phyloP scores from a whole-genome alignment of 2,888 invertebrate genomes.

The Amphipyra berbera region DNA sequence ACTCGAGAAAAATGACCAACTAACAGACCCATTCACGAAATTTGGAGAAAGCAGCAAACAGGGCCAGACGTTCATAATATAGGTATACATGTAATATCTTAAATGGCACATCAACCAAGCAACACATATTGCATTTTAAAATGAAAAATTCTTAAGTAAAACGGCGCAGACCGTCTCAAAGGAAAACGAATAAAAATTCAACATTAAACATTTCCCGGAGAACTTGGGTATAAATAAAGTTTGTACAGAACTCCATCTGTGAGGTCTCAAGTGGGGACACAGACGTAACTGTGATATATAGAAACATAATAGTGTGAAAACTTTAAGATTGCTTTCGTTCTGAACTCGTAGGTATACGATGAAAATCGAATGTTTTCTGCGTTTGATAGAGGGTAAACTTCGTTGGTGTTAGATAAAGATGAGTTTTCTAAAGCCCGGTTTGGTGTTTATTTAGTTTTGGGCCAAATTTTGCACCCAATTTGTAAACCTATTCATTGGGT shows the following conservation, averaged over 20 bases:
- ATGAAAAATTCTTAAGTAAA: constrained; percentile 73
- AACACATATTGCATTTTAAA: constrained; percentile 68
- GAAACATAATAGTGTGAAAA: constrained; percentile 61
- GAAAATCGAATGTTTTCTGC: constrained; percentile 57
- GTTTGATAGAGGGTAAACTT: constrained; percentile 45
- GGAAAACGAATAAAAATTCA: constrained; percentile 77
- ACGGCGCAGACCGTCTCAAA: constrained; percentile 59
- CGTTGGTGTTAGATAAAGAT: constrained; percentile 37
- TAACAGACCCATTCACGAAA: no score
- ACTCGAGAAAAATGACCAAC: no score
- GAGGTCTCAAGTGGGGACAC: constrained; percentile 61
- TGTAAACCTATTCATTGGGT: constrained; percentile 13
- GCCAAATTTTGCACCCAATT: constrained; percentile 41
- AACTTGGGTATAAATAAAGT: constrained; percentile 80
- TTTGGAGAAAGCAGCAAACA: no score
- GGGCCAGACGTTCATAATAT: no score
- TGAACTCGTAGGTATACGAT: constrained; percentile 49
- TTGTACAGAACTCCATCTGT: constrained; percentile 66
- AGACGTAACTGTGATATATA: constrained; percentile 54
- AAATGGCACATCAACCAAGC: constrained; percentile 47
- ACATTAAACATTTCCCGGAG: constrained; percentile 80
- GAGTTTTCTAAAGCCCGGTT: constrained; percentile 22
- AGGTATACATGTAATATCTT: constrained; percentile 15
- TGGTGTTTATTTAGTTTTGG: constrained; percentile 21
- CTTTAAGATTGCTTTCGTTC: constrained; percentile 64